A percentile compares a stretch with the other conserved stretches of the same genome.
phyloP scores from a whole-genome alignment of 2,113 vertebrate genomes.

The Boulengeromyrus knoepffleri region DNA sequence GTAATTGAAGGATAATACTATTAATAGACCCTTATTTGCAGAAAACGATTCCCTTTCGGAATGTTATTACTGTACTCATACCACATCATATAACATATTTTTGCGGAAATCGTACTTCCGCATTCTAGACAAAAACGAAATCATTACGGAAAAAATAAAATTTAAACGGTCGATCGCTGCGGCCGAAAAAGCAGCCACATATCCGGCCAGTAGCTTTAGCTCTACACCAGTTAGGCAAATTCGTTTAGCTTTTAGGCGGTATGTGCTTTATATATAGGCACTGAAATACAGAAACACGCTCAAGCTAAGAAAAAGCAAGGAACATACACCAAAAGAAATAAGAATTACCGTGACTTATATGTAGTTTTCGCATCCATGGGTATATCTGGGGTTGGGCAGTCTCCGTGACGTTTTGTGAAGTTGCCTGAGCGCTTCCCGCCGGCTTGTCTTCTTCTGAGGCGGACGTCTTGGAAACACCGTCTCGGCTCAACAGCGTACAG shows the following conservation, averaged over 20 bases:
- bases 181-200: background rate
- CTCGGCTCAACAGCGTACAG: conserved; percentile 76
- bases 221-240: background rate
- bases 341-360: conserved; percentile 95
- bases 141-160: background rate
- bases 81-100: background rate
- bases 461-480: conserved; percentile 81
- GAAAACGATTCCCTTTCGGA: background rate
- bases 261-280: background rate
- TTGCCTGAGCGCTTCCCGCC: conserved; percentile 79
- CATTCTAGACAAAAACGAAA: background rate
- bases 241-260: background rate
- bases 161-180: background rate
- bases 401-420: conserved; percentile 79
- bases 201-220: background rate
- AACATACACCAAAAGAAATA: background rate
- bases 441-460: conserved; percentile 83
- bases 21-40: background rate
- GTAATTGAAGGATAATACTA: background rate
- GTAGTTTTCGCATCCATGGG: conserved; percentile 98
- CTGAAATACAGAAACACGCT: background rate
- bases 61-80: background rate
- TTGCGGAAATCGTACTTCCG: background rate
- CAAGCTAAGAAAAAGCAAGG: background rate
- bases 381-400: conserved; percentile 90